Evolutionary conservation across 2,113 vertebrate species (phyloP).

Genomic region (Ammodytes dubius): DNA sequence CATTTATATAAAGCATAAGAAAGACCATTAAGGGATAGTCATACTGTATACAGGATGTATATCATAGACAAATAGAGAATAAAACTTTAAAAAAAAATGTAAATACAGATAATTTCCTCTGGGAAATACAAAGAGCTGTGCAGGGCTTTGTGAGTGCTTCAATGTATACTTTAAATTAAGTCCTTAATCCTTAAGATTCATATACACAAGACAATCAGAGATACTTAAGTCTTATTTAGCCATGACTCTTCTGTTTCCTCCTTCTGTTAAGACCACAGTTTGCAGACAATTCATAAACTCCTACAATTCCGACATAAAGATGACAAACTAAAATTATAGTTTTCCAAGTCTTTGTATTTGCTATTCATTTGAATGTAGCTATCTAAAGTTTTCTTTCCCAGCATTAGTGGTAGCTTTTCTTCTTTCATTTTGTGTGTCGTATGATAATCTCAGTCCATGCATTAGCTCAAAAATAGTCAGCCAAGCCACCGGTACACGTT

Average conservation of each 20-base stretch:
- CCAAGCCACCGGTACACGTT: slow-evolving; percentile 21
- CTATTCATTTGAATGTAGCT: not conserved
- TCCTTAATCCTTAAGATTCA: not conserved
- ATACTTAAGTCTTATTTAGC: not conserved
- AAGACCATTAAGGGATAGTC: not conserved
- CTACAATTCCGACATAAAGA: no score
- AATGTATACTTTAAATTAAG: no score
- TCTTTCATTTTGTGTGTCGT: not conserved
- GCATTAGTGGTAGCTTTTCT: not conserved
- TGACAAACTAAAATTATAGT: not conserved
- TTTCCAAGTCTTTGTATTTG: no score
- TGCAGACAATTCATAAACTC: no score
- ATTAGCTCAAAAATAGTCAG: not conserved
- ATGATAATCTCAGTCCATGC: not conserved
- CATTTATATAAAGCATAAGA: not conserved
- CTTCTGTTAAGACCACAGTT: no score
- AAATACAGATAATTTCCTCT: no score
- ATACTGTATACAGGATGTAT: not conserved
- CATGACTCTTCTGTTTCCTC: not conserved
- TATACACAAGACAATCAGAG: not conserved
- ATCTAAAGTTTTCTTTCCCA: not conserved
- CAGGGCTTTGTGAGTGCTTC: not conserved
- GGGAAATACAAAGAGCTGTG: not conserved
- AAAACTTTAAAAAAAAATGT: not conserved
- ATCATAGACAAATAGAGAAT: not conserved